phyloP scores from a whole-genome alignment of 2,113 vertebrate genomes.

The Meriones unguiculatus region DNA sequence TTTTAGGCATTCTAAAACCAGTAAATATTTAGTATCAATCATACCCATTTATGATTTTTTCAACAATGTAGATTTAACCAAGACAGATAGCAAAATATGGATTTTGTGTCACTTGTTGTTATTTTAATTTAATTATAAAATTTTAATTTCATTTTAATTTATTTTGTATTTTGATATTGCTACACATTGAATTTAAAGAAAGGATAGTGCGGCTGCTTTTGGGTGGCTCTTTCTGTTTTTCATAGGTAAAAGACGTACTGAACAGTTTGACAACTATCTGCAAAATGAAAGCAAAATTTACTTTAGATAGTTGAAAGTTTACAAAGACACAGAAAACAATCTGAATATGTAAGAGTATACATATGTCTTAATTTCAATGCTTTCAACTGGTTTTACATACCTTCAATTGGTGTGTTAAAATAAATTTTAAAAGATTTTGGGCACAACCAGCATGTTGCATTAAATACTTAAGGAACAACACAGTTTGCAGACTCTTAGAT shows the following conservation, averaged over 20 bases:
- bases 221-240: neutral
- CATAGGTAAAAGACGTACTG: neutral
- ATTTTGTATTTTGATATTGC: neutral
- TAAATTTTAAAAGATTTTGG: neutral
- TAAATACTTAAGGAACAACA: neutral
- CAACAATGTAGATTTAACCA: neutral
- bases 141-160: slow-evolving; percentile 17
- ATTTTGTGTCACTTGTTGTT: neutral
- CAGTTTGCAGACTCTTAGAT: neutral
- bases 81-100: neutral
- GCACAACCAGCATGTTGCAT: neutral
- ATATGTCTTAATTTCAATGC: slow-evolving; percentile 21
- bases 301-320: neutral
- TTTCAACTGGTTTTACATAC: neutral
- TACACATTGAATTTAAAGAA: neutral
- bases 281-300: slow-evolving; percentile 25
- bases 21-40: neutral
- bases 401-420: neutral
- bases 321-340: slow-evolving; percentile 11
- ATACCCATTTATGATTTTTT: neutral
- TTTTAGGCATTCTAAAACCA: neutral
- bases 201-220: neutral
- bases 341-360: neutral
- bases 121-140: slow-evolving; percentile 30
- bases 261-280: neutral